These are phyloP conservation scores for Rhynchonema sp. DNA, from an alignment of 2,888 invertebrate species.

Conservation along the genomic window DNA sequence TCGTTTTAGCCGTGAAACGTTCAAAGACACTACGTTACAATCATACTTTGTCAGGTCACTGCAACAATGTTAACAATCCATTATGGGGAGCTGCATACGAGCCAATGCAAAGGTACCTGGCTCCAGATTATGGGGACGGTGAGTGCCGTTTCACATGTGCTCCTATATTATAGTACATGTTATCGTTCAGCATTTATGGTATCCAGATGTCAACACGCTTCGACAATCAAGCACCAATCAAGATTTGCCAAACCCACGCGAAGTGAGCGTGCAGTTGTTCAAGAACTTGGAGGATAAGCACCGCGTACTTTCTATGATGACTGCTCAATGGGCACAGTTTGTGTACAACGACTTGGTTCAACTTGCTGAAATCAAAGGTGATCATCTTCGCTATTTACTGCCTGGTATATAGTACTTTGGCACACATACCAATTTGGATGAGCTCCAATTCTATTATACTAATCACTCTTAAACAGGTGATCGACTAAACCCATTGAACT, in stretches of 20 bases:
- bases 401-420: too few species aligned
- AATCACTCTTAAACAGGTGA: too few species aligned
- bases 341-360: slow-evolving; percentile 31
- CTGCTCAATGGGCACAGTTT: slow-evolving; percentile 24
- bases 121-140: slow-evolving; percentile 24
- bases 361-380: slow-evolving; percentile 46
- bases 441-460: neutral
- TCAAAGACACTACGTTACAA: too few species aligned
- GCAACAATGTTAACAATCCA: slow-evolving; percentile 26
- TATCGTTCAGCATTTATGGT: too few species aligned
- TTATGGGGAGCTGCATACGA: slow-evolving; percentile 22
- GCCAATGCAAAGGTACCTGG: slow-evolving; percentile 18
- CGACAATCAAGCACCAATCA: neutral
- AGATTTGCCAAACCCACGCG: slow-evolving; percentile 12
- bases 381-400: too few species aligned
- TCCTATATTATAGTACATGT: too few species aligned
- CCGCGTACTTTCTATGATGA: slow-evolving; percentile 54
- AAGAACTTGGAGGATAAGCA: slow-evolving; percentile 9
- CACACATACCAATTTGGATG: too few species aligned
- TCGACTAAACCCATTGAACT: slow-evolving; percentile 57
- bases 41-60: slow-evolving; percentile 25
- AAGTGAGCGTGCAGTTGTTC: slow-evolving; percentile 11
- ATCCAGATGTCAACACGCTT: slow-evolving; percentile 3
- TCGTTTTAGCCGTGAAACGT: too few species aligned
- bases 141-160: slow-evolving; percentile 2